Percentiles rank a stretch among this genome's conserved stretches.
Evolutionary conservation across 1,140 invertebrate genomes (phyloP).

Genomic region (Ceratitis capitata): DNA sequence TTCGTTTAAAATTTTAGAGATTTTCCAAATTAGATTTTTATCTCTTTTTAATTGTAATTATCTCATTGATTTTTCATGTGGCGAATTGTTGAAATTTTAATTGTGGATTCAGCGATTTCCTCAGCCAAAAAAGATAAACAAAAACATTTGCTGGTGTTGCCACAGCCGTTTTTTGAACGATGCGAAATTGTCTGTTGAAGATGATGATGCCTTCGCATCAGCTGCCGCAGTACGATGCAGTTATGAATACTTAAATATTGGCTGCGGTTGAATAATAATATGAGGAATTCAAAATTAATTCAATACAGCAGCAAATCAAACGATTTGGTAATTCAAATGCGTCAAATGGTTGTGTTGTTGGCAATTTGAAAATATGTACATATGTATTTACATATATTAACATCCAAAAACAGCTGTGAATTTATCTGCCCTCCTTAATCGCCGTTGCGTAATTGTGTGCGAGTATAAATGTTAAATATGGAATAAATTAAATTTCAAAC

Average conservation of each 20-base stretch:
- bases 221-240: background rate
- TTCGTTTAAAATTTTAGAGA: background rate
- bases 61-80: background rate
- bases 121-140: background rate
- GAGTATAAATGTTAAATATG: background rate
- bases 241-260: background rate
- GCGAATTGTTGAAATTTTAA: background rate
- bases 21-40: background rate
- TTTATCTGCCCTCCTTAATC: too few relatives aligned
- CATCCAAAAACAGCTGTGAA: background rate
- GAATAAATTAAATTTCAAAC: background rate
- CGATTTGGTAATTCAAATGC: background rate
- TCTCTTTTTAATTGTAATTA: background rate
- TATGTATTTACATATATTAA: too few relatives aligned
- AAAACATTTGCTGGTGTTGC: background rate
- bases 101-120: background rate
- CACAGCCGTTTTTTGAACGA: background rate
- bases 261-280: conserved; percentile 5
- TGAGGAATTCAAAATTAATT: conserved; percentile 26
- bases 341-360: background rate
- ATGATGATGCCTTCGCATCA: background rate
- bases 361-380: background rate
- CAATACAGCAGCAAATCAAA: background rate
- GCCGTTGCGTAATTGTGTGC: background rate
- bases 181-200: too few relatives aligned